These are phyloP conservation scores for Rhizomys pruinosus DNA, from an alignment of 2,113 vertebrate species.

Conservation along the genomic window DNA sequence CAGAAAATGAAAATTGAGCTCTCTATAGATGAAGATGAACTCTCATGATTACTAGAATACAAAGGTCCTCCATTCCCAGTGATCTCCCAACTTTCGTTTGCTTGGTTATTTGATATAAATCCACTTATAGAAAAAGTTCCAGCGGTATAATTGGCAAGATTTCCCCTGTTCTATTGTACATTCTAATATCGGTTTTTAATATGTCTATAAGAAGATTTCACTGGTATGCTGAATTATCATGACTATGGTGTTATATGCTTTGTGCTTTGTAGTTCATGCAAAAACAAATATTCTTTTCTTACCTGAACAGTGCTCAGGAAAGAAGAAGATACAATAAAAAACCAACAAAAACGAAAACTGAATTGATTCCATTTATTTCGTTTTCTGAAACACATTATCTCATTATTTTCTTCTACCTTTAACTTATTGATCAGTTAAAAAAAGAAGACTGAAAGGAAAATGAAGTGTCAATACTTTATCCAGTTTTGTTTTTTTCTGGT, in stretches of 20 bases:
- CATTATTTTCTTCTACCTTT: background rate
- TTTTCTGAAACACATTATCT: no score
- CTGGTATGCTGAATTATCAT: background rate
- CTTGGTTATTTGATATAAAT: background rate
- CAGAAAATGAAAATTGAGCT: background rate
- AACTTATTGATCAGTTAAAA: background rate
- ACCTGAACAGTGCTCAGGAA: background rate
- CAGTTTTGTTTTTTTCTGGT: no score
- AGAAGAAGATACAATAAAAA: background rate
- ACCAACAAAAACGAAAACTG: no score
- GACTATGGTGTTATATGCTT: background rate
- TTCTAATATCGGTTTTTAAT: background rate
- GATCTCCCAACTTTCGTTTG: background rate
- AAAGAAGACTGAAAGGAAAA: background rate
- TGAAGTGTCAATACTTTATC: accelerated
- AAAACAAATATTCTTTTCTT: background rate
- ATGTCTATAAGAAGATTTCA: background rate
- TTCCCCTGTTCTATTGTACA: background rate
- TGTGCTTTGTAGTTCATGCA: background rate
- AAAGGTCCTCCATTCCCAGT: background rate
- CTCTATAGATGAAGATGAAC: background rate
- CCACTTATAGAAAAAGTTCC: background rate
- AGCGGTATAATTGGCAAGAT: background rate
- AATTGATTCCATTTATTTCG: no score
- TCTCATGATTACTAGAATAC: background rate